A percentile compares a stretch with the other conserved stretches of the same genome.
Conservation (phyloP, 2,888 invertebrate species). For the Melinaea menophilus region DNA sequence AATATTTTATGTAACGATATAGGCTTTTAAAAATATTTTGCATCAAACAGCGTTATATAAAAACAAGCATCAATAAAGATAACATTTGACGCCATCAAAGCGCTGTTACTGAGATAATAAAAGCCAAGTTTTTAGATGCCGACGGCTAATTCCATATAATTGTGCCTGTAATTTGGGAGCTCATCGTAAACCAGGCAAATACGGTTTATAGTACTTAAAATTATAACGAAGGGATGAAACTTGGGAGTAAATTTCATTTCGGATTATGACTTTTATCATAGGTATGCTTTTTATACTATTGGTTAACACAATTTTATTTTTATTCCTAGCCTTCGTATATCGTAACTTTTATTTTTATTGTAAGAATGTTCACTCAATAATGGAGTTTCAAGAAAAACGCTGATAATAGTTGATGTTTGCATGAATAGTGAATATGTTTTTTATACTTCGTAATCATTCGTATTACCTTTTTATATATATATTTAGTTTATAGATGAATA, state of each 20-base stretch:
- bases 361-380: too few species aligned
- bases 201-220: constrained; percentile 32
- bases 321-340: too few species aligned
- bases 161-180: constrained; percentile 27
- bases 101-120: constrained; percentile 16
- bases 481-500: background rate
- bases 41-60: background rate
- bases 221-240: constrained; percentile 26
- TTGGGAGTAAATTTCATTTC: background rate
- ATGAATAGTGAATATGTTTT: too few species aligned
- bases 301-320: too few species aligned
- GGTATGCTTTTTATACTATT: too few species aligned
- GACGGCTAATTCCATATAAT: constrained; percentile 34
- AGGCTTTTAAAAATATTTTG: background rate
- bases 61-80: constrained; percentile 12
- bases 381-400: too few species aligned
- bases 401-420: too few species aligned
- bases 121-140: constrained; percentile 21
- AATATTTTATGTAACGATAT: background rate
- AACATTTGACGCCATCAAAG: constrained; percentile 22
- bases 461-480: too few species aligned
- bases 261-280: too few species aligned
- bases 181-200: constrained; percentile 26
- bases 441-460: too few species aligned
- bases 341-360: too few species aligned